Evolutionary conservation across 1,140 invertebrate species (phyloP), one percentile per base, ranked within the genome.

Genomic region (Potamilus streckersoni): DNA sequence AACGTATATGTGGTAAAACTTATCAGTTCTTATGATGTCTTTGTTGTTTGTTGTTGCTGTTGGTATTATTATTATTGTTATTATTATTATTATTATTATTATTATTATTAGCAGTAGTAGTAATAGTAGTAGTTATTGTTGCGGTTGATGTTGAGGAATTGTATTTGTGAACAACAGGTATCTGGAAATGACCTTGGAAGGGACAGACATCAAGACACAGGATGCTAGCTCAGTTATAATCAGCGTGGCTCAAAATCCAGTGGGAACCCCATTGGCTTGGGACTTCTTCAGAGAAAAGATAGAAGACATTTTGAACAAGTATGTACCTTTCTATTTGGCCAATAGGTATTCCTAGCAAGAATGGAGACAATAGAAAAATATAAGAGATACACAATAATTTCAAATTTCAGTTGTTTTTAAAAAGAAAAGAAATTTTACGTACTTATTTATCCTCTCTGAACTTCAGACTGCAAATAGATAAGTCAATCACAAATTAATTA

Each of bases 281-380:
- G 90, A 94, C 79, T 95, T 95, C 88, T 86, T 96, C 3, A 92
- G 94, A 84, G 92, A 93, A 0, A 93, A 95, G 72, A 95, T 94
- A 94, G 86, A 92, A 62, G 71, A 20, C 2, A 60, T 81, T 6
- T 79, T 27, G 58, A 60, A 82, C n/a, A 79, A 63, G 82, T 84
- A 76, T 67, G 74, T 68, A n/a, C 19, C n/a, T 56, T 6, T 49
- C 15, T 65, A 5, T 15, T 27, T 65, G 2, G 38, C 4, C 38
- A 38, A 6, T 38, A 38, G 4, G 38, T 38, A 38, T 38, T 38
- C 1, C 8, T 38, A 8, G 38, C 38, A 38, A 38, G 4, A 38
- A 8, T 38, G 6, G 4, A 38, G 38, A 38, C 38, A 38, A 38
- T 8, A 38, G 4, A 38, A 38, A 38, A 6, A 38, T 38, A 8